Evolutionary conservation across 2,888 invertebrate genomes (phyloP), one percentile per base, ranked within the genome.

Genomic region (Diloba caeruleocephala): DNA sequence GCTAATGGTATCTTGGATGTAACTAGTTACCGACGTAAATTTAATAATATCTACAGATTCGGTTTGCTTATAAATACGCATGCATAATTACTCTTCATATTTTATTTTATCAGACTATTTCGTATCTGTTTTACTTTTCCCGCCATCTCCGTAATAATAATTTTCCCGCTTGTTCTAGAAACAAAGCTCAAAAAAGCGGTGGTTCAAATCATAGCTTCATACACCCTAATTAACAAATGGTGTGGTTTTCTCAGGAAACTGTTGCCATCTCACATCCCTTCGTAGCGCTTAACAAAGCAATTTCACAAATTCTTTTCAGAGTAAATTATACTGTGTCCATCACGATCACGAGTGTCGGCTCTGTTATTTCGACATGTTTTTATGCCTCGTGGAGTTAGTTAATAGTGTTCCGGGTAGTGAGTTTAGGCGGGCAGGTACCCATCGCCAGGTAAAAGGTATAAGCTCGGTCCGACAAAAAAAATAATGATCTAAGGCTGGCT

Each of bases 371-470:
- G 81, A 80, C 78, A 64, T 66, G 78, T 84, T 88, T 87, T 89
- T 88, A 88, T 87, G 88, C 81, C 81, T 79, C 82, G 84, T 79
- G 79, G 84, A 85, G 82, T 82, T 79, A 79, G 76, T 87, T 90
- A 91, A 91, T 90, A 84, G 85, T 84, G 89, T 91, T 91, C 89
- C 88, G 90, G 87, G 87, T 87, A 88, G 84, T 84, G 85, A 80
- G 78, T 81, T 83, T 77, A 75, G 79, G 79, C 79, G 79, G 78
- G 81, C 90, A 89, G 90, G 90, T 90, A 90, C 79, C 80, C 64
- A 69, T 55, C 48, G 71, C 76, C 89, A 89, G 90, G 89, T 89
- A 89, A 84, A 85, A 74, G 81, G 76, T 79, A 79, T 78, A 78
- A 79, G 74, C 78, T 74, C 68, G 76, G 64, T 60, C 61, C 64